Evolutionary conservation across 2,888 invertebrate species (phyloP), one percentile per base, ranked within the genome.

Genomic region (Invenusta paracnida): DNA sequence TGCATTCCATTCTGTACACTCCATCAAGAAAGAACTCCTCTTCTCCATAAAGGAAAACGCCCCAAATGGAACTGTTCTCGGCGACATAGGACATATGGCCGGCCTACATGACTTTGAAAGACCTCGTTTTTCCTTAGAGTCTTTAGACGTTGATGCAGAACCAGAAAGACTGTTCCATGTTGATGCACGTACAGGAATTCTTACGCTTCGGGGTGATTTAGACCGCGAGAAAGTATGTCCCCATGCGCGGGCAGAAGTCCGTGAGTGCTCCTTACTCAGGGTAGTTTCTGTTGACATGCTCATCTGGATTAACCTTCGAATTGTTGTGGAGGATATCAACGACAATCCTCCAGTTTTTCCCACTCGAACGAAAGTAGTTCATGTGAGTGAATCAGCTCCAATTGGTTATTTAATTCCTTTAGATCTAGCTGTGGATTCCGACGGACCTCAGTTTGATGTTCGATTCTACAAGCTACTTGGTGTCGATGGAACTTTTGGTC

Each of bases 261-360:
- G 2, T 13, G 31, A 82, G n/a, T 82, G 82, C 27, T 82, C 82
- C 1, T 17, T 82, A 2, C 27, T 82, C 13, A 29, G 31, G 23
- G 31, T 82, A 13, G 31, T 82, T 13, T 82, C 82, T 25, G 29
- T 82, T 5, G 31, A 82, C 27, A 82, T 30, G 31, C 31, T 82
- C n/a, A 23, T 82, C 2, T 82, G 82, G 82, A 82, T 82, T 25
- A 82, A 82, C 27, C 5, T 82, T 5, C 29, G 31, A 11, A 82
- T 82, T 82, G n/a, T 30, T 30, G 31, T 82, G 5, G 27, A 23
- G 27, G 82, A 82, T 23, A 23, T 82, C n/a, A 82, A 82, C n/a
- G 82, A 82, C 27, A 82, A 82, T 28, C 13, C 82, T n/a, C 82
- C 82, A 5, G 27, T 11, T 2, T 82, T 82, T 82, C 82, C 30